Evolutionary conservation across 2,797 vertebrate genomes (phyloP).

Genomic region (Dromococcyx pavoninus): DNA sequence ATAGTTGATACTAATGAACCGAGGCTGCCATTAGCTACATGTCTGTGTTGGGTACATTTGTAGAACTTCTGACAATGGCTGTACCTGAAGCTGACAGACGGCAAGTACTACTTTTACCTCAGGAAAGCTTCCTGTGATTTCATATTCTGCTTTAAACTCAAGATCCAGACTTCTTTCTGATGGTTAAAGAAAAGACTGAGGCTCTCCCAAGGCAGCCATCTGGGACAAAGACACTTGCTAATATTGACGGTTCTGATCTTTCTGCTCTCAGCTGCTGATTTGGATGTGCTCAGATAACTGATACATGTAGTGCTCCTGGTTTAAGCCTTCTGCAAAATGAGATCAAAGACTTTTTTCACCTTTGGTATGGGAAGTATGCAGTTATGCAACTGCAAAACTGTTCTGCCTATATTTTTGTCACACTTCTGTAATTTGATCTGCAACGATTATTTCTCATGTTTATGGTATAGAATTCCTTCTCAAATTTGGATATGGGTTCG

Average conservation of each 20-base stretch:
- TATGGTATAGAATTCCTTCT: background rate
- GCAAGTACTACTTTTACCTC: background rate
- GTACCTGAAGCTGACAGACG: background rate
- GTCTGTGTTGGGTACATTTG: background rate
- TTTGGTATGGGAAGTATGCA: background rate
- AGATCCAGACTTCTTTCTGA: background rate
- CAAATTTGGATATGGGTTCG: background rate
- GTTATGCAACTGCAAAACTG: background rate
- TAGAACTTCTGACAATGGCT: background rate
- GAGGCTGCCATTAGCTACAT: background rate
- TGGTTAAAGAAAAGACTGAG: background rate
- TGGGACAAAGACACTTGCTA: background rate
- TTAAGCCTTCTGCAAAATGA: background rate
- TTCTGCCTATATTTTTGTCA: background rate
- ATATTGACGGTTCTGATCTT: background rate
- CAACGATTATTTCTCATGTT: background rate
- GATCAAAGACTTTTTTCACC: background rate
- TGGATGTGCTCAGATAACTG: background rate
- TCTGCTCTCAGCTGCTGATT: background rate
- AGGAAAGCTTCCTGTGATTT: background rate
- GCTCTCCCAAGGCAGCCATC: background rate
- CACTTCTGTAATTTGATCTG: background rate
- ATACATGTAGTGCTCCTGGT: background rate
- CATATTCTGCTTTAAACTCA: background rate
- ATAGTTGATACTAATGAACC: background rate